Evolutionary conservation across 2,113 vertebrate genomes (phyloP).

Genomic region (Eonycteris spelaea): DNA sequence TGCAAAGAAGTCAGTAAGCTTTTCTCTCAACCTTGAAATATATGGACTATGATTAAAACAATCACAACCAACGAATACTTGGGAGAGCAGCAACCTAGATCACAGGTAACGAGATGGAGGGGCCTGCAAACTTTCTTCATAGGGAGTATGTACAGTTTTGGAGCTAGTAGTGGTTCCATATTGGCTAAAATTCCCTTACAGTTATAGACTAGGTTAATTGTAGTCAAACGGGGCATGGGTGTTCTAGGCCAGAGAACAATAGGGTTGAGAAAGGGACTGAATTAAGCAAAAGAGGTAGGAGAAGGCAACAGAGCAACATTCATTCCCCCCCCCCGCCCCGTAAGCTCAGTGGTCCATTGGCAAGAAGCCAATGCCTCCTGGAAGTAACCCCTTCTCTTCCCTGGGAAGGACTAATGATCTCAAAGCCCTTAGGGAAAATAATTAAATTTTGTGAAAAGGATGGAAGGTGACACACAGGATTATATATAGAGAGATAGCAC

Average conservation of each 20-base stretch:
- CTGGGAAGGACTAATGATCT: not conserved
- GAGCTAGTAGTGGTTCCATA: not conserved
- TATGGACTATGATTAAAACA: not conserved
- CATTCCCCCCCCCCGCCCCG: not conserved
- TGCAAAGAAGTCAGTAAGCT: not conserved
- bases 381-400: not conserved
- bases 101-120: not conserved
- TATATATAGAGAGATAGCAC: not conserved
- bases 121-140: not conserved
- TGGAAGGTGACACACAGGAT: not conserved
- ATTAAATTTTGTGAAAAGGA: not conserved
- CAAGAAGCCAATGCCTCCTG: not conserved
- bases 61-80: not conserved
- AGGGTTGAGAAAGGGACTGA: not conserved
- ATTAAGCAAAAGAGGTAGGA: not conserved
- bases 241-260: not conserved
- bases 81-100: not conserved
- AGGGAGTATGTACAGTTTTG: not conserved
- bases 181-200: not conserved
- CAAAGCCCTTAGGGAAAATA: not conserved
- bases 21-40: conserved; percentile 1
- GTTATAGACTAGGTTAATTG: not conserved
- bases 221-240: not conserved
- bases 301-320: not conserved
- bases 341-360: not conserved